Conservation (phyloP, 2,888 invertebrate species). For the Dicycla oo region DNA sequence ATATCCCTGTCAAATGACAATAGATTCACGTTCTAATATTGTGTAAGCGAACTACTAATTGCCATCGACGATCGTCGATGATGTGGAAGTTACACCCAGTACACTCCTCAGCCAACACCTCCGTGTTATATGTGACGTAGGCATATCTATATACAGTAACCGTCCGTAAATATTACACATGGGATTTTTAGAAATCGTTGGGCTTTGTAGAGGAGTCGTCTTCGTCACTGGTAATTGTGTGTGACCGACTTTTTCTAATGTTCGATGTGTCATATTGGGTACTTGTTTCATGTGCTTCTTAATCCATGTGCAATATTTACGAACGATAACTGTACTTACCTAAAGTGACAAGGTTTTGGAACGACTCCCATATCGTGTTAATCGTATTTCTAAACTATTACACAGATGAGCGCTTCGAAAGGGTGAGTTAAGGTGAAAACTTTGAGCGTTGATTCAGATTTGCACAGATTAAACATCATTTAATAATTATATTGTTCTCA, state of each 20-base stretch:
- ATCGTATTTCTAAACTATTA: slow-evolving; percentile 47
- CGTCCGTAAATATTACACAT: too few species aligned
- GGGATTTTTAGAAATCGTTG: too few species aligned
- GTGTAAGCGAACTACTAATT: neutral
- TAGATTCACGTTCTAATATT: neutral
- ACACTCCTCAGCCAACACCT: neutral
- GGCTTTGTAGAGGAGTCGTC: too few species aligned
- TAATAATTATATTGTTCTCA: neutral
- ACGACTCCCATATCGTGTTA: slow-evolving; percentile 34
- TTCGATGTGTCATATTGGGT: too few species aligned
- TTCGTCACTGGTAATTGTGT: too few species aligned
- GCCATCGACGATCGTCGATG: neutral
- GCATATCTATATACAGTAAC: slow-evolving; percentile 16
- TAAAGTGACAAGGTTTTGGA: slow-evolving; percentile 18
- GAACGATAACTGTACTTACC: too few species aligned
- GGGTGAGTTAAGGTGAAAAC: slow-evolving; percentile 1
- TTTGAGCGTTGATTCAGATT: neutral
- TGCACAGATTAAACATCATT: neutral
- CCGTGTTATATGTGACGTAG: neutral
- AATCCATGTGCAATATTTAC: too few species aligned
- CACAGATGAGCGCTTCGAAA: slow-evolving; percentile 28
- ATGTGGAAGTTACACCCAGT: slow-evolving; percentile 5
- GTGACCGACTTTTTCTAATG: too few species aligned
- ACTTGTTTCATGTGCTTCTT: too few species aligned
- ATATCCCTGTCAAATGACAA: neutral